Evolutionary conservation across 2,888 invertebrate species (phyloP).

Genomic region (Philereme transversata): DNA sequence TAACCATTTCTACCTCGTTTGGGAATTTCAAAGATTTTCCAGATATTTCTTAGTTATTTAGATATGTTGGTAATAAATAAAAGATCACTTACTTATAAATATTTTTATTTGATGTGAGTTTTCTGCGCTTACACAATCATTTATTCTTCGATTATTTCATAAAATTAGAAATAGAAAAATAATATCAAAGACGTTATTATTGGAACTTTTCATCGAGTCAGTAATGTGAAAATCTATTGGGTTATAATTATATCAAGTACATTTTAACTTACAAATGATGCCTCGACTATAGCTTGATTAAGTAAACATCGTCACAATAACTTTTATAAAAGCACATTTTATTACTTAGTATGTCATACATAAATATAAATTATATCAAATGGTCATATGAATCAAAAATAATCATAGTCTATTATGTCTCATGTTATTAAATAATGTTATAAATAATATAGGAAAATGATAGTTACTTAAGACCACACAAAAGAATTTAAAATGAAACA

Average conservation of each 20-base stretch:
- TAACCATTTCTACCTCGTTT: slow-evolving; percentile 30
- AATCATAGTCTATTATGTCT: slow-evolving; percentile 73
- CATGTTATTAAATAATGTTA: slow-evolving; percentile 58
- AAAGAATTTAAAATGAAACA: slow-evolving; percentile 57
- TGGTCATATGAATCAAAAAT: slow-evolving; percentile 63
- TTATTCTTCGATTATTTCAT: slow-evolving; percentile 77
- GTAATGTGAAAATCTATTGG: slow-evolving; percentile 23
- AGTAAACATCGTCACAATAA: slow-evolving; percentile 44
- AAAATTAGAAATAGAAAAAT: slow-evolving; percentile 84
- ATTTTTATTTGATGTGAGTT: slow-evolving; percentile 81
- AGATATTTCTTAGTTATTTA: slow-evolving; percentile 2
- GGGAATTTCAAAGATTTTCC: slow-evolving; percentile 22
- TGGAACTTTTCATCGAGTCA: slow-evolving; percentile 76
- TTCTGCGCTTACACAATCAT: slow-evolving; percentile 77
- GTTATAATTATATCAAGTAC: slow-evolving; percentile 32
- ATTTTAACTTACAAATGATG: slow-evolving; percentile 34
- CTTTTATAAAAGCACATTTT: slow-evolving; percentile 57
- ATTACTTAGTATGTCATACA: slow-evolving; percentile 35
- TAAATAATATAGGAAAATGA: slow-evolving; percentile 67
- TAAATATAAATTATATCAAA: slow-evolving; percentile 56
- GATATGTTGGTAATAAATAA: slow-evolving; percentile 47
- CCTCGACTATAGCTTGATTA: slow-evolving; percentile 43
- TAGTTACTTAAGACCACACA: slow-evolving; percentile 70
- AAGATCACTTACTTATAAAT: slow-evolving; percentile 77
- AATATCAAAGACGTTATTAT: slow-evolving; percentile 80